Evolutionary conservation across 2,113 vertebrate genomes (phyloP).

Genomic region (Paradisaea rubra): DNA sequence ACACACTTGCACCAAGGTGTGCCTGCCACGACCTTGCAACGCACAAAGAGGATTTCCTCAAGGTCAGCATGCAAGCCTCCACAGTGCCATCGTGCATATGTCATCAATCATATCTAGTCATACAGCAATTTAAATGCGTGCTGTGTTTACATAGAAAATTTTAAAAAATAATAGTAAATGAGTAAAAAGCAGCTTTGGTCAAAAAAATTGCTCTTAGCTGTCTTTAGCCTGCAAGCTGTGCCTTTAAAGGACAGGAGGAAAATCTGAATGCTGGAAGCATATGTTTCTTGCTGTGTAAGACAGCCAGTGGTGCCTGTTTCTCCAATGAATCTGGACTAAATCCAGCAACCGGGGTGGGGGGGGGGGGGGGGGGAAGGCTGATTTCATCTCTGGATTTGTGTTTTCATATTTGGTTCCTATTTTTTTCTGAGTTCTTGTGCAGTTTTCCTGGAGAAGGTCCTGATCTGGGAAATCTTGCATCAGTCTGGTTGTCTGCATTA

Average conservation of each 20-base stretch:
- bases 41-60: not conserved
- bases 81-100: accelerated
- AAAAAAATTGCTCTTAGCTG: not conserved
- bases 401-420: not conserved
- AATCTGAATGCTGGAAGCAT: slow-evolving; percentile 4
- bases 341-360: not conserved
- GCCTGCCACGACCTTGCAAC: not conserved
- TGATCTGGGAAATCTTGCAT: slow-evolving; percentile 5
- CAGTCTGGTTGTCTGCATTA: not conserved
- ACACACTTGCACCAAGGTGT: not conserved
- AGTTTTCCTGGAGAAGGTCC: slow-evolving; percentile 8
- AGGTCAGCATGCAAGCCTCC: not conserved
- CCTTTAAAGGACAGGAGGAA: slow-evolving; percentile 5
- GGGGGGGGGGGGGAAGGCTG: not conserved
- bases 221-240: not conserved
- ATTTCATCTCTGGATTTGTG: slow-evolving; percentile 20
- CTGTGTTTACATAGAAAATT: not conserved
- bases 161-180: not conserved
- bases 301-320: slow-evolving; percentile 32
- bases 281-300: slow-evolving; percentile 22
- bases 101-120: not conserved
- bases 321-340: slow-evolving; percentile 20
- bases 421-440: not conserved
- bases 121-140: not conserved
- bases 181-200: not conserved